Evolutionary conservation across 2,113 vertebrate genomes (phyloP), one percentile per base, ranked within the genome.

Genomic region (Eulemur macaco): DNA sequence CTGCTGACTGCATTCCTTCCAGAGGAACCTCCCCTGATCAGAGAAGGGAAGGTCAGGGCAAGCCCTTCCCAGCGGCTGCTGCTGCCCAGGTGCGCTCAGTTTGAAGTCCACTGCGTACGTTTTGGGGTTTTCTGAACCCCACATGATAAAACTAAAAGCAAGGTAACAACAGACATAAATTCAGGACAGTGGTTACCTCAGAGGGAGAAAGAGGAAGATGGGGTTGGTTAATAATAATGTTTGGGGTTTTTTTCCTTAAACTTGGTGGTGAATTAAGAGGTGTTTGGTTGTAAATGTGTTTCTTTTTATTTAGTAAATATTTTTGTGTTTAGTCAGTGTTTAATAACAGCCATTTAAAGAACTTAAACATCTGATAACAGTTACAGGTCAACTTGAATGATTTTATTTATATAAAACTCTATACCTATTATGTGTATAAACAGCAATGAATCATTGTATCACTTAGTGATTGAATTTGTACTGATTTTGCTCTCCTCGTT

Each of bases 291-390:
- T 37, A 45, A 85, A 45, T 92, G 29, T 68, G 56, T 21, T 86
- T 81, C 69, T 82, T 87, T 96, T 54, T 68, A 85, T 25, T 76
- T 91, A 71, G 87, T 42, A 77, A 76, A 47, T 20, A 88, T 85
- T 89, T 95, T 92, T 64, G 20, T 69, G 31, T 50, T 25, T 54
- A 96, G 31, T 82, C 12, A 89, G 39, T 87, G 63, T 52, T 64
- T 88, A 80, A 73, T 50, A 66, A 81, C 92, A 81, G 42, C 5
- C 83, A 73, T 63, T 76, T 50, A 66, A 89, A 89, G 54, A 92
- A 56, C 13, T 84, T 91, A 18, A 52, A 47, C 58, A 54, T 84
- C 52, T 39, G 69, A 50, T 64, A 92, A n/a, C 23, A 89, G 18
- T 66, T 78, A 60, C 58, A 52, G 52, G 47, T 76, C 47, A 90